These are phyloP conservation scores for Drosophila ambigua DNA, from an alignment of 1,140 invertebrate genomes.

Conservation along the genomic window DNA sequence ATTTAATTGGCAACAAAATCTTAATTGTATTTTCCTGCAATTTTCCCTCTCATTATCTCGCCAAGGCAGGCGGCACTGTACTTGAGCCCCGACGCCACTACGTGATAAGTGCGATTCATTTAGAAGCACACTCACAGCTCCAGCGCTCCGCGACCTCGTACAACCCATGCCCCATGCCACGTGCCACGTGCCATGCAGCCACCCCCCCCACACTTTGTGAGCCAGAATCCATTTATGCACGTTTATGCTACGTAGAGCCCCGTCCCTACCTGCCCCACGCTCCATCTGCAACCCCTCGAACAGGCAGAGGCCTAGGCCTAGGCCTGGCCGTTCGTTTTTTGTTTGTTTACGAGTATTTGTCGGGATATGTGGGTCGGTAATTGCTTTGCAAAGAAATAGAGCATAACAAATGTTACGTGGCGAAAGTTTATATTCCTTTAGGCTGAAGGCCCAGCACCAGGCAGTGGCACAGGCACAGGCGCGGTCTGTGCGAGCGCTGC, in stretches of 20 bases:
- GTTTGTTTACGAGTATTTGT: slow-evolving; percentile 60
- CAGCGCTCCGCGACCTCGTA: slow-evolving; percentile 17
- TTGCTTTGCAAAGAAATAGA: slow-evolving; percentile 81
- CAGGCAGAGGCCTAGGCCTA: slow-evolving; percentile 17
- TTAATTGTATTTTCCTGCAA: slow-evolving; percentile 41
- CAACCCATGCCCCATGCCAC: not conserved
- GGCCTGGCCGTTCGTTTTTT: slow-evolving; percentile 33
- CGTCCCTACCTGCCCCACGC: not conserved
- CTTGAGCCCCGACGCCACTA: slow-evolving; percentile 34
- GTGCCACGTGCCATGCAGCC: not conserved
- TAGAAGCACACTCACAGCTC: slow-evolving; percentile 58
- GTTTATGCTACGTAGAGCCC: slow-evolving; percentile 25
- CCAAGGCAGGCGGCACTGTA: slow-evolving; percentile 40
- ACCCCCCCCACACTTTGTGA: slow-evolving; percentile 27
- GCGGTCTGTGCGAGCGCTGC: too few species aligned
- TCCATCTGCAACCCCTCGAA: not conserved
- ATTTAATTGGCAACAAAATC: slow-evolving; percentile 50
- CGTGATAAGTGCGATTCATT: slow-evolving; percentile 64
- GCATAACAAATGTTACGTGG: slow-evolving; percentile 80
- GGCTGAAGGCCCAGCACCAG: slow-evolving; percentile 32
- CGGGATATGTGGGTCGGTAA: slow-evolving; percentile 75
- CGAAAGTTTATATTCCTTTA: slow-evolving; percentile 63
- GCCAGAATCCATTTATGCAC: slow-evolving; percentile 55
- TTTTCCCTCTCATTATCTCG: slow-evolving; percentile 29
- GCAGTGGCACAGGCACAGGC: not conserved